These are phyloP conservation scores for Amblyteles armatorius DNA, from an alignment of 2,888 invertebrate genomes.

Conservation along the genomic window DNA sequence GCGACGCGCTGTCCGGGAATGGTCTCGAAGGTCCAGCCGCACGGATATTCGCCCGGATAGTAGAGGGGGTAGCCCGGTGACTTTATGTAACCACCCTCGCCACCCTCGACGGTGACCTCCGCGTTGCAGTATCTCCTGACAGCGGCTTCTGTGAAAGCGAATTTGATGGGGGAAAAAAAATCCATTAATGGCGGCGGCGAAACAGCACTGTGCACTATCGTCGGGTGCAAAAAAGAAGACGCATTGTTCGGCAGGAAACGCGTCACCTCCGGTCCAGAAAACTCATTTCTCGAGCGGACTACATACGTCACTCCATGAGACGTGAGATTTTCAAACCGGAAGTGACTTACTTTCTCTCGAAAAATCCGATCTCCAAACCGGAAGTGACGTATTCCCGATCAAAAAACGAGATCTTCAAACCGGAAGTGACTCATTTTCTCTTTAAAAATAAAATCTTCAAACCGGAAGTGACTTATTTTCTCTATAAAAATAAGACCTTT, in stretches of 20 bases:
- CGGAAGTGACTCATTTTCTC: too few species aligned
- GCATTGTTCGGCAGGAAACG: background rate
- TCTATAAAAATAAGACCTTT: too few species aligned
- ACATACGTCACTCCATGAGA: too few species aligned
- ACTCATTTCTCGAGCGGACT: too few species aligned
- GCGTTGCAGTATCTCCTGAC: conserved; percentile 86
- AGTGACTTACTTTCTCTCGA: too few species aligned
- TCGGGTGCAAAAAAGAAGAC: background rate
- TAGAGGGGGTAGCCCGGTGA: conserved; percentile 91
- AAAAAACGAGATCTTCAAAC: too few species aligned
- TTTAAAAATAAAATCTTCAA: too few species aligned
- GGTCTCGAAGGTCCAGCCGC: conserved; percentile 89
- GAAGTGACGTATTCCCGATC: too few species aligned
- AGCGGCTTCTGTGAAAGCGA: conserved; percentile 82
- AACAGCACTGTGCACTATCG: conserved; percentile 2
- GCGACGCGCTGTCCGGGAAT: conserved; percentile 88
- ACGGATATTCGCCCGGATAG: conserved; percentile 89
- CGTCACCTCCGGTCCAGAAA: too few species aligned
- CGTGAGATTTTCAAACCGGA: too few species aligned
- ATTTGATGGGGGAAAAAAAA: conserved; percentile 2
- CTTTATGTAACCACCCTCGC: conserved; percentile 82
- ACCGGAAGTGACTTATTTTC: too few species aligned
- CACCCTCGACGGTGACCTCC: conserved; percentile 82
- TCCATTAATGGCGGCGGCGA: background rate
- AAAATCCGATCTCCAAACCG: too few species aligned